Evolutionary conservation across 1,140 invertebrate species (phyloP).

Genomic region (Caenorhabditis latens): DNA sequence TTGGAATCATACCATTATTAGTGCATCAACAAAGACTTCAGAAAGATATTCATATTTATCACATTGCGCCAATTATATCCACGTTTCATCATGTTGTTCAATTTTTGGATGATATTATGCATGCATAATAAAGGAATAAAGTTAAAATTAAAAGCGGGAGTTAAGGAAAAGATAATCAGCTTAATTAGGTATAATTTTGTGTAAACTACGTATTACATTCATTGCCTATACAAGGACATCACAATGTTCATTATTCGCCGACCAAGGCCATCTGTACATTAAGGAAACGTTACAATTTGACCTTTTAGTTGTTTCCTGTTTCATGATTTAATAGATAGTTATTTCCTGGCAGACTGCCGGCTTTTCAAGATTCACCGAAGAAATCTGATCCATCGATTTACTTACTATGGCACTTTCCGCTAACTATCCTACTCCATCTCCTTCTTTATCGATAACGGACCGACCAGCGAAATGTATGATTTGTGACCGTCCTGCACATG

Average conservation of each 20-base stretch:
- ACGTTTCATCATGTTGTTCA: not conserved
- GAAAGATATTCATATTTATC: conserved; percentile 3
- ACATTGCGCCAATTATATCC: not conserved
- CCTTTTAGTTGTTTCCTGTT: no score
- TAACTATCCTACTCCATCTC: not conserved
- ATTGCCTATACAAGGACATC: no score
- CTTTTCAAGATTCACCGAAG: no score
- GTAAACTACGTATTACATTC: no score
- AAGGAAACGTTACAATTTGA: no score
- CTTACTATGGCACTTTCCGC: not conserved
- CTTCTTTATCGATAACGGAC: not conserved
- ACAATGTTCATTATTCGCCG: no score
- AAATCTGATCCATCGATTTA: not conserved
- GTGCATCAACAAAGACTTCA: not conserved
- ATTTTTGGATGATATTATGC: conserved; percentile 13
- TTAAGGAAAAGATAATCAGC: no score
- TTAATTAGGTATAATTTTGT: no score
- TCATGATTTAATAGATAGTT: no score
- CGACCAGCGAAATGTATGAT: not conserved
- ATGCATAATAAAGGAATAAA: not conserved
- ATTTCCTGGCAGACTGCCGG: no score
- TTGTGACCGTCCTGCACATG: not conserved
- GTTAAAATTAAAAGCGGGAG: no score
- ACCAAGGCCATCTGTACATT: no score
- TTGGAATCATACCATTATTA: not conserved